Base-by-base conservation (phyloP, 2,888 invertebrate genomes). In the Himalopsyche japonica region DNA sequence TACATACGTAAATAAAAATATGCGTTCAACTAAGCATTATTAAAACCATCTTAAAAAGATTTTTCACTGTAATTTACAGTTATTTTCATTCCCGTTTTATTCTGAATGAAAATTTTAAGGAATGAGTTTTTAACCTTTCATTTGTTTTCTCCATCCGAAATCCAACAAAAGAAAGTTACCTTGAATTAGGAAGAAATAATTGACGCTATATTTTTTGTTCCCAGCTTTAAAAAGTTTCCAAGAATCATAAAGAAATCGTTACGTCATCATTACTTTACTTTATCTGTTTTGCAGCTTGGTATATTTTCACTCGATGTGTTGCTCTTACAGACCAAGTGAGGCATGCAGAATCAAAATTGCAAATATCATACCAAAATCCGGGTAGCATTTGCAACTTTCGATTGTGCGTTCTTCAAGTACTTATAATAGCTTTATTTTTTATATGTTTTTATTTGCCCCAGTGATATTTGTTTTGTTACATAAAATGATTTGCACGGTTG, bases 221-320 rank as follows among this genome's bases (percentile, higher is more conserved):
- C 15, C 24, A 24, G 24, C 20, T 70, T 70, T 37, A 12, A 70
- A 70, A 30, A 30, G 70, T 70, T 70, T 12, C 70, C 24, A 70
- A 70, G 24, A 70, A 70, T 70, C 70, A 70, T 70, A 70, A 70
- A 70, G 10, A 70, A 70, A 70, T 27, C 70, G 57, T 57, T 20
- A 57, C 57, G 18, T 82, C 27, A 34, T 78, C 82, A 82, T 79
- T 78, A 30, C 27, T 82, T 80, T 81, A 3, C 86, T 84, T 24
- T 84, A 80, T 87, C 79, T 86, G 82, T 82, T 84, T 87, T 82
- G 81, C 82, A 83, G 82, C 85, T 82, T 84, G 15, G 76, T 77
- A 30, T 27, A 70, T 82, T 81, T 76, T 82, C 57, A 49, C 79
- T 82, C 79, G 79, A 77, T 82, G 47, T 82, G 77, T 82, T 82